A percentile compares a stretch with the other conserved stretches of the same genome.
Evolutionary conservation across 2,888 invertebrate genomes (phyloP).

Genomic region (Celastrina argiolus): DNA sequence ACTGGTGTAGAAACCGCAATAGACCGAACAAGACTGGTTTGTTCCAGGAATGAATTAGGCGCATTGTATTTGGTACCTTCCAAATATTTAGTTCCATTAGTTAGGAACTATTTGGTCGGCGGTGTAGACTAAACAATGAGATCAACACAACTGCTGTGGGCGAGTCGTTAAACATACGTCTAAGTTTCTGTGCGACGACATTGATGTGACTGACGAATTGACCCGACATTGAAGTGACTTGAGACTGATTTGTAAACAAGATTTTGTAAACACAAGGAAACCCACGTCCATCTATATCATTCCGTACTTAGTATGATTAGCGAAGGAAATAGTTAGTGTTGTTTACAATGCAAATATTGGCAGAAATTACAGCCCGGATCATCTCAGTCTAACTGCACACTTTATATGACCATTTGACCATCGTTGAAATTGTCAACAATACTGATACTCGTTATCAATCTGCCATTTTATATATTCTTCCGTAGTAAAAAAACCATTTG

Average conservation of each 20-base stretch:
- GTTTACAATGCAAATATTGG: too few species aligned
- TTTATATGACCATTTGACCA: too few species aligned
- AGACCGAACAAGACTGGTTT: slow-evolving; percentile 22
- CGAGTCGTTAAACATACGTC: slow-evolving; percentile 36
- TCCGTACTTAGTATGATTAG: not conserved
- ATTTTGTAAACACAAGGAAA: not conserved
- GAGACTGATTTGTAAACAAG: not conserved
- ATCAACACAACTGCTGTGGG: slow-evolving; percentile 52
- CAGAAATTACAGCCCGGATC: too few species aligned
- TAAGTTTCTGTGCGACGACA: slow-evolving; percentile 52
- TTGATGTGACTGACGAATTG: slow-evolving; percentile 39
- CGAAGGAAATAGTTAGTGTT: too few species aligned
- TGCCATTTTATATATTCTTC: too few species aligned
- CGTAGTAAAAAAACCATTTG: too few species aligned
- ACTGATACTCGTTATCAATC: too few species aligned
- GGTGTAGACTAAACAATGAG: slow-evolving; percentile 75
- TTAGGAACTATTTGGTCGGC: slow-evolving; percentile 47
- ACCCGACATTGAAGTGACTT: slow-evolving; percentile 39
- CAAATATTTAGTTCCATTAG: slow-evolving; percentile 30
- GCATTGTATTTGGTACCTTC: slow-evolving; percentile 24
- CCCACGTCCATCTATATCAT: not conserved
- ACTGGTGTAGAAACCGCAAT: not conserved
- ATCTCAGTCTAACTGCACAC: too few species aligned
- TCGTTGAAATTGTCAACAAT: too few species aligned
- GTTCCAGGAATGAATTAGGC: slow-evolving; percentile 18